Percentiles rank a stretch among this genome's conserved stretches.
These are phyloP conservation scores for Aurelia sp. DNA, from an alignment of 30 jellyfish, hydroid and myxozoan species.

Conservation along the genomic window DNA sequence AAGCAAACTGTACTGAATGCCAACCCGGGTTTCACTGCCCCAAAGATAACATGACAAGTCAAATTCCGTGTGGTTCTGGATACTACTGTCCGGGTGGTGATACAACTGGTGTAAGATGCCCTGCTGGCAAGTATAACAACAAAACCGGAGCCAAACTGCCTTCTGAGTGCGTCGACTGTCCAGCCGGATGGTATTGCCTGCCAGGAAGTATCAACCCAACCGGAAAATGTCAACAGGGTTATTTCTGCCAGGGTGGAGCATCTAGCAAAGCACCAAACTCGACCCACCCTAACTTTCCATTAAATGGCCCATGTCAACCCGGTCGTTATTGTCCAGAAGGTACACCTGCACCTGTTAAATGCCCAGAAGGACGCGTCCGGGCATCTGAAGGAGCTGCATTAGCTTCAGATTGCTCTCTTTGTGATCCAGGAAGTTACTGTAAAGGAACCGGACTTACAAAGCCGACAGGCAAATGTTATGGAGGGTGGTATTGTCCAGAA, in stretches of 20 bases:
- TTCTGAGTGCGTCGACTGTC: conserved; percentile 78
- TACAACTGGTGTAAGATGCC: conserved; percentile 78
- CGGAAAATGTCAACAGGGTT: conserved; percentile 88
- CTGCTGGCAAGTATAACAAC: conserved; percentile 94
- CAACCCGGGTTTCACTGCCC: conserved; percentile 86
- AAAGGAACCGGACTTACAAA: conserved; percentile 75
- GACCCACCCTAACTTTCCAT: conserved; percentile 48
- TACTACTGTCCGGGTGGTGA: conserved; percentile 94
- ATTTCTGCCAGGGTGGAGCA: conserved; percentile 91
- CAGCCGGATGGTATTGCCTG: conserved; percentile 89
- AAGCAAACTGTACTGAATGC: conserved; percentile 82
- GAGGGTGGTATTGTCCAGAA: conserved; percentile 96
- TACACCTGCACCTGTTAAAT: conserved; percentile 78
- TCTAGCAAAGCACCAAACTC: conserved; percentile 79
- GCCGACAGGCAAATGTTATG: conserved; percentile 80
- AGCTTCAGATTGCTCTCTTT: conserved; percentile 68
- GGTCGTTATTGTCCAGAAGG: conserved; percentile 95
- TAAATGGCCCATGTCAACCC: conserved; percentile 92
- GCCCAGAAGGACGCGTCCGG: conserved; percentile 86
- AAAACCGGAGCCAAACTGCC: conserved; percentile 72
- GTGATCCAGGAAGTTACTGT: conserved; percentile 94
- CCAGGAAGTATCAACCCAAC: conserved; percentile 84
- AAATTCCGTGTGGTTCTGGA: conserved; percentile 77
- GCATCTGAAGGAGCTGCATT: conserved; percentile 84
- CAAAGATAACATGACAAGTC: conserved; percentile 77